Evolutionary conservation across 2,888 invertebrate species (phyloP).

Genomic region (Eilema caniola): DNA sequence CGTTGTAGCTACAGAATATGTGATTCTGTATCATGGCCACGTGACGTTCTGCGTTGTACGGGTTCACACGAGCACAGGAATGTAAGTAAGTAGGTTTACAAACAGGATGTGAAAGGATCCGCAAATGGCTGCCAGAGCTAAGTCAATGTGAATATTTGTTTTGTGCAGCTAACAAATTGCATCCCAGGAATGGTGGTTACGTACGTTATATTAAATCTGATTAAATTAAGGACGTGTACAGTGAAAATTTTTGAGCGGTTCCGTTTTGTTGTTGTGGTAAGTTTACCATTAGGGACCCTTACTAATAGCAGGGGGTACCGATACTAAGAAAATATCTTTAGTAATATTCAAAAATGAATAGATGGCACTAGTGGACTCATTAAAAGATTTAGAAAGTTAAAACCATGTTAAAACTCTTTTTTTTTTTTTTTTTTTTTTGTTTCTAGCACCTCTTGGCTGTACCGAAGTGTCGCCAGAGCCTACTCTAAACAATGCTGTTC

Average conservation of each 20-base stretch:
- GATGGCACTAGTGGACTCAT: no score
- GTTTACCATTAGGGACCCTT: no score
- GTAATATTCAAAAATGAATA: no score
- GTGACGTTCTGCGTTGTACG: conserved; percentile 51
- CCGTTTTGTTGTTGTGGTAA: neutral
- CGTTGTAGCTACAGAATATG: conserved; percentile 37
- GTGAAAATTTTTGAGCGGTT: conserved; percentile 9
- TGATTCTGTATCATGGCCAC: conserved; percentile 47
- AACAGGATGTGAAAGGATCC: conserved; percentile 57
- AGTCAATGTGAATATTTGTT: conserved; percentile 59
- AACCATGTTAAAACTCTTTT: no score
- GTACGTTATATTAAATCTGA: conserved; percentile 53
- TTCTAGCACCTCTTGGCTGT: no score
- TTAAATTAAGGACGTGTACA: conserved; percentile 31
- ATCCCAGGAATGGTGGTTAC: conserved; percentile 49
- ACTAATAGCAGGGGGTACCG: no score
- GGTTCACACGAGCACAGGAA: conserved; percentile 58
- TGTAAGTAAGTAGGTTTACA: conserved; percentile 62
- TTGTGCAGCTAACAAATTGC: conserved; percentile 61
- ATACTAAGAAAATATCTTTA: no score
- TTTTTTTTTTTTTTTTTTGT: no score
- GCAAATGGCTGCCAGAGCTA: conserved; percentile 59
- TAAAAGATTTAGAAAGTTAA: no score
- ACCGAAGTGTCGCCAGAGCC: no score
- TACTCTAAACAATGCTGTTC: no score